Evolutionary conservation across 2,113 vertebrate species (phyloP).

Genomic region (Tyrannus savana): DNA sequence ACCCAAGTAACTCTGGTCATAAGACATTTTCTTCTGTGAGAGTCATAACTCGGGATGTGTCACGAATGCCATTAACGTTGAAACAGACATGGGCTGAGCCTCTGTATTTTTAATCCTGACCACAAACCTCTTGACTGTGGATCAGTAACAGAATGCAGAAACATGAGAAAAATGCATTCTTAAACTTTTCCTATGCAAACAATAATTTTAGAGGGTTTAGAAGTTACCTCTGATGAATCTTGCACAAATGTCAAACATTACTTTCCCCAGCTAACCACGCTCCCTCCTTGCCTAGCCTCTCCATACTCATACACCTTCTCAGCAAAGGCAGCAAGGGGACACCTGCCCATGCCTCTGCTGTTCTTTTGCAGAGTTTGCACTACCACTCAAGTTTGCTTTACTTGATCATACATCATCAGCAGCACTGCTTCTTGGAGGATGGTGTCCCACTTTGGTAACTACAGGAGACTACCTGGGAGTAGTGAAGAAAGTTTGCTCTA

Average conservation of each 20-base stretch:
- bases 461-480: not conserved
- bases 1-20: slow-evolving; percentile 42
- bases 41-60: slow-evolving; percentile 55
- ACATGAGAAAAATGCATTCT: slow-evolving; percentile 20
- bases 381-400: not conserved
- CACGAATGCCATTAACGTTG: slow-evolving; percentile 14
- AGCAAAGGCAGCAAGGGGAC: not conserved
- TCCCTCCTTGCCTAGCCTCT: not conserved
- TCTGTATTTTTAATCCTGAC: slow-evolving; percentile 33
- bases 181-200: slow-evolving; percentile 4
- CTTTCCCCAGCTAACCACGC: not conserved
- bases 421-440: not conserved
- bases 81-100: not conserved
- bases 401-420: not conserved
- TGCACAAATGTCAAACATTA: not conserved
- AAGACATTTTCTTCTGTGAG: slow-evolving; percentile 45
- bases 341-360: not conserved
- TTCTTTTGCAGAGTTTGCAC: not conserved
- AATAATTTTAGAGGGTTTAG: not conserved
- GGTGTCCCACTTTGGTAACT: not conserved
- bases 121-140: slow-evolving; percentile 1
- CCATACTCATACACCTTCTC: not conserved
- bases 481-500: not conserved
- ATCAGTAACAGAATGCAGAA: slow-evolving; percentile 15
- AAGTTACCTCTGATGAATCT: not conserved